Base-by-base conservation (phyloP, 2,888 invertebrate species). In the Myathropa florea region DNA sequence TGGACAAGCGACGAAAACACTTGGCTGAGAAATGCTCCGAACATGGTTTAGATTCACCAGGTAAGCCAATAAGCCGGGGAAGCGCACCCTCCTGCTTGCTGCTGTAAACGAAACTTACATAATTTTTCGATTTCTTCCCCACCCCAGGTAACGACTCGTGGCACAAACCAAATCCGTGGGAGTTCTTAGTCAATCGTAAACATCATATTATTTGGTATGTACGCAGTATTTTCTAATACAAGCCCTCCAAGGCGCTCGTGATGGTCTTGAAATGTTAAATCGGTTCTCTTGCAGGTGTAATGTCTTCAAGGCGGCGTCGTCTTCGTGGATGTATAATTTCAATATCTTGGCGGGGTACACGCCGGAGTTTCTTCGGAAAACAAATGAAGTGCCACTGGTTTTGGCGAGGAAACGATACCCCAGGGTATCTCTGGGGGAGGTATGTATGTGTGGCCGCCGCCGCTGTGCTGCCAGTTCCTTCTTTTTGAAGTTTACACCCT, bases 261-360 rank as follows among this genome's bases (percentile, higher is more conserved):
- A 39, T 64, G 73, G 18, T 78, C 28, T 46, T 61, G 63, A 73
- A 61, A 76, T 83, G 53, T 59, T n/a, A 61, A 70, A 76, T 90
- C 91, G 55, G 23, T 55, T 57, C 18, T 63, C 57, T 71, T 63
- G 33, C 91, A 95, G 95, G 95, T 96, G 96, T 91, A 96, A 96
- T 91, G 95, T 96, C 85, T 96, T 96, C 91, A 96, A 96, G 93
- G 96, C 96, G 4, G 96, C 96, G 2, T 97, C 97, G n/a, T 97
- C 97, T 21, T 97, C 97, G 0, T 97, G 97, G 97, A 97, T 97
- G 96, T 97, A 97, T 93, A 97, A 97, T 93, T 97, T 97, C 93
- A 97, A 97, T 92, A 93, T 97, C 71, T 95, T 97, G 92, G 97
- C 97, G 9, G 97, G 97, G 89, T 97, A 97, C 92, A 95, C 95